Base-by-base conservation (phyloP, 2,888 invertebrate genomes). In the Campoplex capitator region DNA sequence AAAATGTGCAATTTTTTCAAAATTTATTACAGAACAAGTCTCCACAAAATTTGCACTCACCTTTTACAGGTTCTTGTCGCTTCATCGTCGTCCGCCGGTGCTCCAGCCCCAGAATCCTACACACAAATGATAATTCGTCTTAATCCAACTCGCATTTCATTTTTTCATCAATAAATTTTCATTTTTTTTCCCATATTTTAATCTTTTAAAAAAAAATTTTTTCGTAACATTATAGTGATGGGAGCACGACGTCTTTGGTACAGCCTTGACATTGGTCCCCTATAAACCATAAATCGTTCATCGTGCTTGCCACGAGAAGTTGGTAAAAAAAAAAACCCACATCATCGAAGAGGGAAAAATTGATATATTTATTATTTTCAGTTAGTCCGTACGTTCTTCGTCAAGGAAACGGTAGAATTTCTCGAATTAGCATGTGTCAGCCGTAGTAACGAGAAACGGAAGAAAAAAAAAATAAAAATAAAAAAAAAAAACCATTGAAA, bases 51-150 rank as follows among this genome's bases (percentile, higher is more conserved):
- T 9, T 8, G 6, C 8, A 79, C 92, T 93, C 90, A 95, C 95
- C 95, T 95, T 94, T 95, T 95, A 82, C 95, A 95, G 90, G 94
- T 95, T 91, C 95, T 95, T 88, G 94, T 93, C 76, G 95, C 94
- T 89, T 95, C 95, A 88, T 95, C 95, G 90, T 95, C 95, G 89
- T 95, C 95, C 84, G 94, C 93, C 75, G 95, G 94, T 90, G 95
- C 95, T 88, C 95, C 95, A 86, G 95, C 94, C 88, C 95, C 95
- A 76, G 95, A 95, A 92, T 95, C 95, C 95, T 95, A 42, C 3
- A 45, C 38, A 42, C 58, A 58, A 74, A 78, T 18, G 18, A 3
- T 51, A 51, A 62, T 80, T n/a, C 32, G 35, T 62, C 13, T 62
- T 13, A 4, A 32, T 6, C 1, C 13, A 16, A 62, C 16, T 45